phyloP scores from a whole-genome alignment of 2,113 vertebrate species.

The Prunella himalayana region DNA sequence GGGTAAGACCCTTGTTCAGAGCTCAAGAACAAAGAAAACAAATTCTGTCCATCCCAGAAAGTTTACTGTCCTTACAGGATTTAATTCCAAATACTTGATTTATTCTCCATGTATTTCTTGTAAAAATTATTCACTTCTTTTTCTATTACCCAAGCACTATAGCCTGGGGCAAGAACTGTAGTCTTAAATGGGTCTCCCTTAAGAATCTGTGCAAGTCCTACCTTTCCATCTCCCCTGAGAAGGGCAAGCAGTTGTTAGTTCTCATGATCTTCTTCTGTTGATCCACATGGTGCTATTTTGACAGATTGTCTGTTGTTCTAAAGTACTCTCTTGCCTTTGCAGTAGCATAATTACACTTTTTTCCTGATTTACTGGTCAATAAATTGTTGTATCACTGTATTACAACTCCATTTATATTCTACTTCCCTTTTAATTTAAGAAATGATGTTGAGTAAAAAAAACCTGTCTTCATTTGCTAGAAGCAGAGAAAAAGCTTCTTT shows the following conservation, averaged over 20 bases:
- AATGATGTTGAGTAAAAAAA: not conserved
- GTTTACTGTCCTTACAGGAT: constrained; percentile 53
- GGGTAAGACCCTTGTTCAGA: not conserved
- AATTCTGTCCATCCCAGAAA: constrained; percentile 21
- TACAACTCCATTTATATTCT: not conserved
- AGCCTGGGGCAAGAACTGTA: not conserved
- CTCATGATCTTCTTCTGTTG: not conserved
- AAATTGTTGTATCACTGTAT: not conserved
- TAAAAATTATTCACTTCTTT: not conserved
- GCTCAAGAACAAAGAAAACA: constrained; percentile 45
- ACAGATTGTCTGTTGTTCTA: not conserved
- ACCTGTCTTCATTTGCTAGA: not conserved
- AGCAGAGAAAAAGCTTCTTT: not conserved
- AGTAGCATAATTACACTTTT: not conserved
- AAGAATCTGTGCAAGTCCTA: not conserved
- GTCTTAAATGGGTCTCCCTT: not conserved
- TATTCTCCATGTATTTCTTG: constrained; percentile 24
- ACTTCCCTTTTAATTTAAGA: not conserved
- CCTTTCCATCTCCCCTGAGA: not conserved
- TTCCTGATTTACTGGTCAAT: not conserved
- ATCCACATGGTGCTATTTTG: not conserved
- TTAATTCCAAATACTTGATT: constrained; percentile 29
- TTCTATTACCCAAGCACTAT: not conserved
- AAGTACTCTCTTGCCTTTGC: not conserved
- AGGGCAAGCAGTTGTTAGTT: not conserved